These are phyloP conservation scores for Loxodonta africana DNA, from an alignment of 2,113 vertebrate species.

Conservation along the genomic window DNA sequence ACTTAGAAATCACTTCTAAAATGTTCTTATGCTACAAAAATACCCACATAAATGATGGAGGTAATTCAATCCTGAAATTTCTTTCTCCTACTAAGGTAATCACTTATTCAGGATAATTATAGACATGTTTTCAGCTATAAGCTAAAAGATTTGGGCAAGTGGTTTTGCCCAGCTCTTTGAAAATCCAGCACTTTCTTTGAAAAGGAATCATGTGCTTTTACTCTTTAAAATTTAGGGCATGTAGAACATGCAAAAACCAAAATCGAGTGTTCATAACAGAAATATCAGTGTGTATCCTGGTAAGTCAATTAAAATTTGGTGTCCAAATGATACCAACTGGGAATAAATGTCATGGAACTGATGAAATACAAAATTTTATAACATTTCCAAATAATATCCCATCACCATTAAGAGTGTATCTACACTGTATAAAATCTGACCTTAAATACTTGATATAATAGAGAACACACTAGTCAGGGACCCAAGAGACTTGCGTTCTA, in stretches of 20 bases:
- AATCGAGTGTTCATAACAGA: background rate
- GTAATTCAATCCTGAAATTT: conserved; percentile 12
- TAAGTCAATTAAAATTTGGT: background rate
- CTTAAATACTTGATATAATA: background rate
- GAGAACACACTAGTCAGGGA: background rate
- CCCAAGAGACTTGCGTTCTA: background rate
- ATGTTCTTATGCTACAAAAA: conserved; percentile 37
- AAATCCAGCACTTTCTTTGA: background rate
- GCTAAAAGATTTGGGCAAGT: background rate
- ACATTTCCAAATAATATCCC: background rate
- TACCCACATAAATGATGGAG: background rate
- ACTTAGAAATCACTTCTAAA: conserved; percentile 38
- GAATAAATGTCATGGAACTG: background rate
- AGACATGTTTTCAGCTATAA: background rate
- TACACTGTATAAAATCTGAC: background rate
- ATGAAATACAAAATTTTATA: background rate
- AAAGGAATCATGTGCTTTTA: background rate
- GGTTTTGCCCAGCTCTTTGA: background rate
- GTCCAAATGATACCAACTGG: background rate
- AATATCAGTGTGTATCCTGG: background rate
- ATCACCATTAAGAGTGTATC: background rate
- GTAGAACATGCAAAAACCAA: background rate
- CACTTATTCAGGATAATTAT: background rate
- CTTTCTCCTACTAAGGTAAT: background rate
- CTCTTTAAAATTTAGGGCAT: background rate